These are phyloP conservation scores for Semicossyphus pulcher DNA, from an alignment of 2,113 vertebrate species.

Conservation along the genomic window DNA sequence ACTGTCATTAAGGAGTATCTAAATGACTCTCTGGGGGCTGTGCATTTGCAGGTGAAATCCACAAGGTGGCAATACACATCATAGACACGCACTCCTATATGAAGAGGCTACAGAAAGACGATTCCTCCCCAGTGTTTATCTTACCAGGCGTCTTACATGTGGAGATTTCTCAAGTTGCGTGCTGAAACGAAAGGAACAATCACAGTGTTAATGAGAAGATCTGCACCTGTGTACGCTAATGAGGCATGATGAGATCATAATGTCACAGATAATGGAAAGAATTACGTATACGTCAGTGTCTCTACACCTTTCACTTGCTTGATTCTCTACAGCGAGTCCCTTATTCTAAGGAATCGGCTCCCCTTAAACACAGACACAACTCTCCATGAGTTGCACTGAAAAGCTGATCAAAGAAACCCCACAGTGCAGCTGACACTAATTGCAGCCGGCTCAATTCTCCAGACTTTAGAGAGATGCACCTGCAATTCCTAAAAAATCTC, in stretches of 20 bases:
- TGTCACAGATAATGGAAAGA: constrained; percentile 52
- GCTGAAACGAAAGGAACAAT: constrained; percentile 50
- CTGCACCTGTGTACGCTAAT: constrained; percentile 63
- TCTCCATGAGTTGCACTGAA: constrained; percentile 24
- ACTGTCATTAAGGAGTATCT: not conserved
- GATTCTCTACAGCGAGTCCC: constrained; percentile 24
- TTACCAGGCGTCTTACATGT: constrained; percentile 30
- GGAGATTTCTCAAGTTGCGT: constrained; percentile 44
- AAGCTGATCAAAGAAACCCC: constrained; percentile 49
- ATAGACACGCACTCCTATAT: not conserved
- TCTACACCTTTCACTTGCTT: not conserved
- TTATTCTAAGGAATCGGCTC: constrained; percentile 9
- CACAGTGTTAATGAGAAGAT: constrained; percentile 25
- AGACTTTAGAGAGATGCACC: constrained; percentile 62
- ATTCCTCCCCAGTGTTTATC: constrained; percentile 17
- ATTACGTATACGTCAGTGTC: constrained; percentile 15
- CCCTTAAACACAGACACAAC: constrained; percentile 7
- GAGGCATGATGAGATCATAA: constrained; percentile 51
- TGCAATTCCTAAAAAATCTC: constrained; percentile 58
- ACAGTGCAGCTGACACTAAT: constrained; percentile 63
- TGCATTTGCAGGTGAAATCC: constrained; percentile 54
- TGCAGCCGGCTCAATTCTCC: constrained; percentile 44
- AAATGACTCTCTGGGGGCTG: not conserved
- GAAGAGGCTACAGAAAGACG: not conserved
- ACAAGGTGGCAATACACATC: constrained; percentile 69